Percentiles rank a stretch among this genome's conserved stretches.
Evolutionary conservation across 2,797 vertebrate species (phyloP).

Genomic region (Columba guinea): DNA sequence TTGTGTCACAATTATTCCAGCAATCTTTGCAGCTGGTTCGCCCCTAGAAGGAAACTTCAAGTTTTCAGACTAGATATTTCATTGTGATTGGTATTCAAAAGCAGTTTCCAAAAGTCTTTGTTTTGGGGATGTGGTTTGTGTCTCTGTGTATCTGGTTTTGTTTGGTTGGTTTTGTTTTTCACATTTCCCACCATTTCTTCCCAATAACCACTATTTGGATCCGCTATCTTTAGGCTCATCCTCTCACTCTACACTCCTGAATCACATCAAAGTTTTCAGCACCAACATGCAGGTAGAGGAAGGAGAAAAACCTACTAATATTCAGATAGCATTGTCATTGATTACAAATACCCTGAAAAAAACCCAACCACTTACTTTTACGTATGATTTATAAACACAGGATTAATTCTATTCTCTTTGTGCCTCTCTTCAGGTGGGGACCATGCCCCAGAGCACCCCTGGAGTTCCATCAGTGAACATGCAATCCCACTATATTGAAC

Average conservation of each 20-base stretch:
- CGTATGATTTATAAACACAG: not conserved
- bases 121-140: not conserved
- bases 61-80: not conserved
- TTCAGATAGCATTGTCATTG: not conserved
- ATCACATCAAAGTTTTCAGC: not conserved
- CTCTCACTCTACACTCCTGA: not conserved
- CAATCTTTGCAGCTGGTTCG: not conserved
- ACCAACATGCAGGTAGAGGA: not conserved
- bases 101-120: not conserved
- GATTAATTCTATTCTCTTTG: not conserved
- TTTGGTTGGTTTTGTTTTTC: not conserved
- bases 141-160: not conserved
- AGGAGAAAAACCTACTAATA: not conserved
- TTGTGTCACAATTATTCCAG: not conserved
- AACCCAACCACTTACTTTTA: not conserved
- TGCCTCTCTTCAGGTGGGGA: not conserved
- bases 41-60: not conserved
- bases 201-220: not conserved
- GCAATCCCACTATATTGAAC: not conserved
- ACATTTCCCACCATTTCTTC: not conserved
- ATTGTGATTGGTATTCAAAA: not conserved
- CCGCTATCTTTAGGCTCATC: not conserved
- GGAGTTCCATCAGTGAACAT: not conserved
- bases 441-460: not conserved
- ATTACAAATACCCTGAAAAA: not conserved